Evolutionary conservation across 2,888 invertebrate species (phyloP).

Genomic region (Teinopalpus imperialis): DNA sequence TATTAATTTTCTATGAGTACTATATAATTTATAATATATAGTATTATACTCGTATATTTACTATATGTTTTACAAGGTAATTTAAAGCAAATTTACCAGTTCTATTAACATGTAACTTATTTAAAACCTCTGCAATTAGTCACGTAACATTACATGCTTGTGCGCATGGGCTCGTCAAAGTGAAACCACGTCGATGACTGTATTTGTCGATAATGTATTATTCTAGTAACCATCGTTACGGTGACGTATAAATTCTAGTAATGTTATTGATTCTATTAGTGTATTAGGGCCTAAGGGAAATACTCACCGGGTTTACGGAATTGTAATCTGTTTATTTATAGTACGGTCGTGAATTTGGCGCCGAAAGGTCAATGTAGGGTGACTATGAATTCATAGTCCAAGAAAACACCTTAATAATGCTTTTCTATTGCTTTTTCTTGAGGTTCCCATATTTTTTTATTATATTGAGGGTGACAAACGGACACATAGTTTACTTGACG

Average conservation of each 20-base stretch:
- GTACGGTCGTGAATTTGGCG: conserved; percentile 36
- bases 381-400: no score
- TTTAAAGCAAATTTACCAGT: no score
- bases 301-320: conserved; percentile 30
- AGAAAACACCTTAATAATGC: no score
- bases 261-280: neutral
- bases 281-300: conserved; percentile 45
- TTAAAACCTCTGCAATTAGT: neutral
- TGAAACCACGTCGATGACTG: conserved; percentile 12
- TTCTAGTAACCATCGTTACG: neutral
- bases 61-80: no score
- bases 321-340: conserved; percentile 39
- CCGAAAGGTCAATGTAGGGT: conserved; percentile 31
- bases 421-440: no score
- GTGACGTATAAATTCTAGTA: conserved; percentile 18
- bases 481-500: no score
- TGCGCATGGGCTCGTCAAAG: neutral
- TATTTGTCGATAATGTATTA: neutral
- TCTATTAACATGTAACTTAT: neutral
- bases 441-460: no score
- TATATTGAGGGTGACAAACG: no score
- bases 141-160: conserved; percentile 7
- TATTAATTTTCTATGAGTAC: no score
- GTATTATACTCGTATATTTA: no score
- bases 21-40: no score